A percentile compares a stretch with the other conserved stretches of the same genome.
These are phyloP conservation scores for Sylvia atricapilla DNA, from an alignment of 2,113 vertebrate genomes.

Conservation along the genomic window DNA sequence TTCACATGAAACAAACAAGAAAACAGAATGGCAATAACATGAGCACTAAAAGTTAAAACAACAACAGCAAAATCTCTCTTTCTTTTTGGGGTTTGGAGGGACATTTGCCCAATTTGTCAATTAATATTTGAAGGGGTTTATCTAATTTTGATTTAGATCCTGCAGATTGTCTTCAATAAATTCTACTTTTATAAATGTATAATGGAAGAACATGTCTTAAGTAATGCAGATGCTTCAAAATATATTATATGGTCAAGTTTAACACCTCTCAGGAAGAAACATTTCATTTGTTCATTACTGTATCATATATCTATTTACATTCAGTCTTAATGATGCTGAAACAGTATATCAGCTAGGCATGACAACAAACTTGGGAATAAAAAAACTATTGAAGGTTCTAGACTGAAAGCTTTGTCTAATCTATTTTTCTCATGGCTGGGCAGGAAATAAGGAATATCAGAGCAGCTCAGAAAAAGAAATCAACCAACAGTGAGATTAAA, in stretches of 20 bases:
- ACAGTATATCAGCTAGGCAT: neutral
- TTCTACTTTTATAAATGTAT: neutral
- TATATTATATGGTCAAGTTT: neutral
- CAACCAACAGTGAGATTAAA: neutral
- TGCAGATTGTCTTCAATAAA: neutral
- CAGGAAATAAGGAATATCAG: neutral
- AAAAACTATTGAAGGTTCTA: neutral
- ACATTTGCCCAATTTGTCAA: neutral
- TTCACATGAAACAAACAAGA: neutral
- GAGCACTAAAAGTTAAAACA: neutral
- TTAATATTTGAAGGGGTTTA: neutral
- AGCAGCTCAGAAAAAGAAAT: neutral
- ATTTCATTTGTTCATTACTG: neutral
- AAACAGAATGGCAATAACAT: neutral
- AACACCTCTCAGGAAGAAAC: neutral
- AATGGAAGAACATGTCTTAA: neutral
- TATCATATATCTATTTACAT: neutral
- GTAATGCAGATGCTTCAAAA: neutral
- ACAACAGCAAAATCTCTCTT: neutral
- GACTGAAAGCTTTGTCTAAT: neutral
- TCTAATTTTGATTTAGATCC: neutral
- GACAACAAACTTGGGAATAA: neutral
- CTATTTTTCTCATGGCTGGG: neutral
- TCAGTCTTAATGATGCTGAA: neutral
- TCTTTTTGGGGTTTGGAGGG: rapidly evolving